Evolutionary conservation across 1,140 invertebrate genomes (phyloP), one percentile per base, ranked within the genome.

Genomic region (Lasioglossum albipes): DNA sequence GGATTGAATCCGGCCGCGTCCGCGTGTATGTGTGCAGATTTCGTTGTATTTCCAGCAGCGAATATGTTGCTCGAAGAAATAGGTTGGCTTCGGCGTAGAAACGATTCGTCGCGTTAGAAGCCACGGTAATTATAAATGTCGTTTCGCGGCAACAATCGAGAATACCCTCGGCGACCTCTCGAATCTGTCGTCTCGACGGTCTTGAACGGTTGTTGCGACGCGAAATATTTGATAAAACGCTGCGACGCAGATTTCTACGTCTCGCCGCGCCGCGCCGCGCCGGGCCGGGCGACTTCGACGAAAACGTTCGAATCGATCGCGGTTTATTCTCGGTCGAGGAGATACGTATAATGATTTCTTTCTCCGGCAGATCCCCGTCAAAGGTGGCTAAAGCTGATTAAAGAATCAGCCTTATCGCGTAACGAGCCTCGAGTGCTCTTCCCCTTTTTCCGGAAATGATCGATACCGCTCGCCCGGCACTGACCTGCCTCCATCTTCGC

Each of bases 401-500:
- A 57, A 74, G 41, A 74, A 81, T 66, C 73, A 65, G 20, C 66
- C 73, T 27, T 54, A 82, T 18, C 49, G 64, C 74, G 73, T 82
- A 82, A 85, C 79, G 66, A 85, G 75, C 49, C 31, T 71, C 68
- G 42, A 76, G 76, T 71, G 68, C 75, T 49, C 65, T 70, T 69
- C 54, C 62, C 52, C 72, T 65, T 71, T 75, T 68, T 65, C 71
- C 52, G 67, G 76, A 77, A 79, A 66, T 83, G 79, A 86, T 87
- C 86, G 82, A 87, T 87, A 84, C 65, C 20, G 76, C 71, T 73
- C 52, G 76, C 52, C 62, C 62, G 75, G 65, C 79, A 86, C 86
- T 87, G 86, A 87, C 86, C 86, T 87, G 86, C 85, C 86, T 84
- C 79, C 66, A 86, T 42, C 67, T 45, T 71, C 84, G 71, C 68